Base-by-base conservation (phyloP, 2,888 invertebrate genomes). In the Folsomia candida region DNA sequence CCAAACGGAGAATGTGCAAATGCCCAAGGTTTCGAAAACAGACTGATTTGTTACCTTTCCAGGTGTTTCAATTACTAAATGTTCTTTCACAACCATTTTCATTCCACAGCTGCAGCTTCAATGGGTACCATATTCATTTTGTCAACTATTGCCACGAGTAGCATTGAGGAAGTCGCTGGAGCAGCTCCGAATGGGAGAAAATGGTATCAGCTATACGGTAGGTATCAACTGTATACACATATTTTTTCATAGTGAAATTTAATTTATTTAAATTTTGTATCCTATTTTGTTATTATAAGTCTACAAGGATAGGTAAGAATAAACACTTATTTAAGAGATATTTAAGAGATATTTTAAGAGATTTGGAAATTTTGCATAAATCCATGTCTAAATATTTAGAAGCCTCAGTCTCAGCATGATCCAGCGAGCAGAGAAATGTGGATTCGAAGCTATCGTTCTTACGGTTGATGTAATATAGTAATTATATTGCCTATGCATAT, bases 391-490 rank as follows among this genome's bases (percentile, higher is more conserved):
- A 28, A 82, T 84, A 66, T n/a, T n/a, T 81, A 88, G 90, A 76
- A 84, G 88, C 47, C 84, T 92, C 1, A 93, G 93, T 0, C 85
- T 85, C 80, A 86, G 87, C 77, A 85, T 97, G 74, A 88, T 97
- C 0, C 81, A 84, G 57, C 86, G 92, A 79, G 86, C 85, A 0
- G 84, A 85, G 76, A 74, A 47, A 9, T 88, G 90, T 11, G 94
- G 92, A n/a, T 97, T 88, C 81, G 91, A 90, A 83, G 95, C 94
- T 0, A 83, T 96, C 1, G 93, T 91, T 0, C 83, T 96, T 2
- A 97, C 94, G 0, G 90, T 96, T 0, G 97, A 97, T 82, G 91
- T n/a, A n/a, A n/a, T n/a, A n/a, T n/a, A n/a, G n/a, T n/a, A n/a
- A n/a, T n/a, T n/a, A n/a, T n/a, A n/a, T n/a, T n/a, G n/a, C n/a